These are phyloP conservation scores for Plagodis dolabraria DNA, from an alignment of 2,888 invertebrate species.

Conservation along the genomic window DNA sequence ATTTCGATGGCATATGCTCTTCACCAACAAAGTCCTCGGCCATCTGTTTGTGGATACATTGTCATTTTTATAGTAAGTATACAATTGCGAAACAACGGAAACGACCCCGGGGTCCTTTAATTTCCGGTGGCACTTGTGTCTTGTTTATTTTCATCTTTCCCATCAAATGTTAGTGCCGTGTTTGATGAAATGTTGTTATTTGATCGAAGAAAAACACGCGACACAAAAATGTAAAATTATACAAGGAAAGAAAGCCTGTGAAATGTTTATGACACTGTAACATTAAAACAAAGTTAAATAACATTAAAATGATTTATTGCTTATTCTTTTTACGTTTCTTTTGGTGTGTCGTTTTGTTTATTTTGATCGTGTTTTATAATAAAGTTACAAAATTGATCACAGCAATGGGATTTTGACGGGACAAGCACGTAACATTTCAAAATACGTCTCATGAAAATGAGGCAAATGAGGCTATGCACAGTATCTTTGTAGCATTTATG, in stretches of 20 bases:
- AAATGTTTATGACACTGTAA: no score
- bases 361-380: no score
- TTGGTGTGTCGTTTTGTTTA: no score
- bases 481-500: no score
- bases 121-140: conserved; percentile 67
- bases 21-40: conserved; percentile 33
- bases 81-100: conserved; percentile 49
- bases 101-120: conserved; percentile 62
- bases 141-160: conserved; percentile 60
- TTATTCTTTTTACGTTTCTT: no score
- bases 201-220: conserved; percentile 3
- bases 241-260: not conserved
- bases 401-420: no score
- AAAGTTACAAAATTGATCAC: no score
- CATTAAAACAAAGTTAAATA: no score
- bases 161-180: conserved; percentile 52
- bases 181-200: conserved; percentile 40
- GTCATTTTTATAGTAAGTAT: conserved; percentile 55
- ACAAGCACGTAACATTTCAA: no score
- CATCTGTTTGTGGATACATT: conserved; percentile 47
- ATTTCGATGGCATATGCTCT: conserved; percentile 20
- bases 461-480: no score
- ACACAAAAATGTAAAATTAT: not conserved
- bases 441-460: no score
- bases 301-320: no score